phyloP scores from a whole-genome alignment of 2,113 vertebrate species.

The Emydocephalus ijimae region DNA sequence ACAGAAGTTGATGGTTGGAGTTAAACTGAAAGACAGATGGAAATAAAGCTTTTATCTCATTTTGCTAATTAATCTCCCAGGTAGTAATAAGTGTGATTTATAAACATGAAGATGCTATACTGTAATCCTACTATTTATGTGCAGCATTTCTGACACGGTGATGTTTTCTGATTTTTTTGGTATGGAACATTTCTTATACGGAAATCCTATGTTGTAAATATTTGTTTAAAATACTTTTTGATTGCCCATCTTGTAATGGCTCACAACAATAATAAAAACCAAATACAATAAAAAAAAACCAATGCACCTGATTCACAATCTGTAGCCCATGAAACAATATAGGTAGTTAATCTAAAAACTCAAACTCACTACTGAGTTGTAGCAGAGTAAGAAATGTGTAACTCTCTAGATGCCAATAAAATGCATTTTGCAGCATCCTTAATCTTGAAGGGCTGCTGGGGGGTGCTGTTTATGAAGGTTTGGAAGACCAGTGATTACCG shows the following conservation, averaged over 20 bases:
- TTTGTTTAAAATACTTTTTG: not conserved
- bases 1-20: not conserved
- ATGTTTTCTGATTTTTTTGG: not conserved
- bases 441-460: not conserved
- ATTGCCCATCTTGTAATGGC: not conserved
- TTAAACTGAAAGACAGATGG: not conserved
- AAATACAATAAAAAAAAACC: not conserved
- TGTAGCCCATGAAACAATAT: not conserved
- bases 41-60: not conserved
- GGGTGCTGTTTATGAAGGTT: not conserved
- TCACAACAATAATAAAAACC: not conserved
- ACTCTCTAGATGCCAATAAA: not conserved
- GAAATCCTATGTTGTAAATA: not conserved
- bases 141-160: not conserved
- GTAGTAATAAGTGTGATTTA: not conserved
- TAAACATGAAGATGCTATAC: not conserved
- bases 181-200: not conserved
- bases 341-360: not conserved
- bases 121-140: not conserved
- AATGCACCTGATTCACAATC: not conserved
- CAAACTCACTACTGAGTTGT: not conserved
- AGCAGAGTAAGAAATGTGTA: not conserved
- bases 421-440: not conserved
- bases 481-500: not conserved
- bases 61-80: not conserved